Conservation (phyloP, 1,140 invertebrate species). For the Venustaconcha ellipsiformis region DNA sequence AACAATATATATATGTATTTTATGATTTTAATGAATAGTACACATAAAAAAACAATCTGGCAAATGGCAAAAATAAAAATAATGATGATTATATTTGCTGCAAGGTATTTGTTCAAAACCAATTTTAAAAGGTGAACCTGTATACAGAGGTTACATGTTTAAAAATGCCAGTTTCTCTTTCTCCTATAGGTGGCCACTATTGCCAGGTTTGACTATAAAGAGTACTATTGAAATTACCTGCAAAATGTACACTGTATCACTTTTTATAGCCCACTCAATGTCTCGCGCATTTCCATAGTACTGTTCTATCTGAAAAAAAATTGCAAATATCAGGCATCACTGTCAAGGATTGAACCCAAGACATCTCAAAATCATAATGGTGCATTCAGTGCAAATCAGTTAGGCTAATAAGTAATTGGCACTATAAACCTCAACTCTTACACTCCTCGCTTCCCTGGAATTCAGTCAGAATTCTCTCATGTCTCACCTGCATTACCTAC, state of each 20-base stretch:
- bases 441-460: not conserved
- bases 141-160: not conserved
- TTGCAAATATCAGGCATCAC: not conserved
- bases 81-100: too few relatives aligned
- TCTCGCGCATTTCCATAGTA: constrained; percentile 78
- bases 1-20: too few relatives aligned
- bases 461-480: not conserved
- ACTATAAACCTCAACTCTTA: not conserved
- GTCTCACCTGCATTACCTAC: not conserved
- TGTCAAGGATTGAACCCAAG: not conserved
- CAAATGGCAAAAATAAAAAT: too few relatives aligned
- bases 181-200: too few relatives aligned
- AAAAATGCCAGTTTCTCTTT: not conserved
- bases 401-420: not conserved
- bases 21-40: too few relatives aligned
- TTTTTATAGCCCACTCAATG: constrained; percentile 76
- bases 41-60: too few relatives aligned
- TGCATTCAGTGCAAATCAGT: not conserved
- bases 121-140: not conserved
- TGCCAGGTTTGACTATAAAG: too few relatives aligned
- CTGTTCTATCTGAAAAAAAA: constrained; percentile 73
- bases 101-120: too few relatives aligned
- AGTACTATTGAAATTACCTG: constrained; percentile 48
- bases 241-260: constrained; percentile 55
- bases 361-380: constrained; percentile 3